phyloP scores from a whole-genome alignment of 2,113 vertebrate genomes.

The Muntiacus reevesi region DNA sequence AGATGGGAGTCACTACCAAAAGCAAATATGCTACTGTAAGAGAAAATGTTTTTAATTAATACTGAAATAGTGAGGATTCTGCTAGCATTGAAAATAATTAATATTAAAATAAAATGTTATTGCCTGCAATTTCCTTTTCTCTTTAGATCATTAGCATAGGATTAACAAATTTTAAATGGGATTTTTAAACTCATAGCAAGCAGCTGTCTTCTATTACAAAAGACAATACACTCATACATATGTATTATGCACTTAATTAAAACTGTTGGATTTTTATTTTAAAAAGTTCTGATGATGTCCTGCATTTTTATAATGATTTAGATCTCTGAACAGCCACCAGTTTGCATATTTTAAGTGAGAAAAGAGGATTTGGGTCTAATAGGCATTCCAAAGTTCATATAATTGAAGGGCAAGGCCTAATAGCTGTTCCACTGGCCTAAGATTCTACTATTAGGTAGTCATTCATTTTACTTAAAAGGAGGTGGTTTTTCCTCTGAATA shows the following conservation, averaged over 20 bases:
- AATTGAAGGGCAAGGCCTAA: neutral
- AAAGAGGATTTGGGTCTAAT: neutral
- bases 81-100: neutral
- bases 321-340: constrained; percentile 1
- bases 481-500: neutral
- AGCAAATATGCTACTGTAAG: neutral
- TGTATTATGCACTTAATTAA: constrained; percentile 68
- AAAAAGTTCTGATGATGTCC: constrained; percentile 45
- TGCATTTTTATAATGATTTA: constrained; percentile 52
- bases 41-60: constrained; percentile 27
- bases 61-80: neutral
- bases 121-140: constrained; percentile 27
- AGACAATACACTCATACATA: constrained; percentile 69
- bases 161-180: constrained; percentile 38
- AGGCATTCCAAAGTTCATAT: neutral
- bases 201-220: constrained; percentile 65
- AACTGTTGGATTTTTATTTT: constrained; percentile 48
- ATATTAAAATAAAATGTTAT: constrained; percentile 33
- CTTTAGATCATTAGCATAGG: constrained; percentile 51
- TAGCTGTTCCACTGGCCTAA: neutral
- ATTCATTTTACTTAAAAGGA: neutral
- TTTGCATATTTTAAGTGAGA: constrained; percentile 47
- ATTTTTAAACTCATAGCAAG: constrained; percentile 43
- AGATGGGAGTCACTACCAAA: neutral
- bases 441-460: neutral